Evolutionary conservation across 2,113 vertebrate species (phyloP).

Genomic region (Nannobrachium achirus): DNA sequence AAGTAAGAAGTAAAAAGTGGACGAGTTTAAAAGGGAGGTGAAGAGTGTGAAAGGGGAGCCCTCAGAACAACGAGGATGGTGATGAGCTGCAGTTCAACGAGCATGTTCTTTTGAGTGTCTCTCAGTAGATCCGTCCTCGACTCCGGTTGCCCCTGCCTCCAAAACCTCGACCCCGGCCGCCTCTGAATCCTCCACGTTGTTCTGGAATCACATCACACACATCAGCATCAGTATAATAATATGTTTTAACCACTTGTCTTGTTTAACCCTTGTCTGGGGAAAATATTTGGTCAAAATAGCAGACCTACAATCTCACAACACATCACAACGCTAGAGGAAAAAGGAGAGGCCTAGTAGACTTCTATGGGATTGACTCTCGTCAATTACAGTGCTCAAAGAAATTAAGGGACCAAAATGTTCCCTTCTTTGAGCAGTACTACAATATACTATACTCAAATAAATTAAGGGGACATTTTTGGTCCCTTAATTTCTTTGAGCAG

Average conservation of each 20-base stretch:
- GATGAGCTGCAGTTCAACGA: slow-evolving; percentile 61
- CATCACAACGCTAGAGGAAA: too few relatives aligned
- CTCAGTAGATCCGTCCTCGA: slow-evolving; percentile 93
- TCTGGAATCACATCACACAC: slow-evolving; percentile 78
- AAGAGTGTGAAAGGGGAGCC: slow-evolving; percentile 38
- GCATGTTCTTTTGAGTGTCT: slow-evolving; percentile 17
- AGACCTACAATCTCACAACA: too few relatives aligned
- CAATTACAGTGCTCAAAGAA: too few relatives aligned
- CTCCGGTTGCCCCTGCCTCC: slow-evolving; percentile 91
- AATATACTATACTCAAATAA: too few relatives aligned
- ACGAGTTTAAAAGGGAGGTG: slow-evolving; percentile 21
- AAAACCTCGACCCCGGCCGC: slow-evolving; percentile 91
- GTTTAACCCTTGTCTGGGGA: not conserved
- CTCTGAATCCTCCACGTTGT: slow-evolving; percentile 94
- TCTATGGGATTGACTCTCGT: too few relatives aligned
- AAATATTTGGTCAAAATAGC: not conserved
- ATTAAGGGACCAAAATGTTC: too few relatives aligned
- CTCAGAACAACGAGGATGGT: slow-evolving; percentile 27
- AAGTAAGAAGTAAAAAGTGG: slow-evolving; percentile 21
- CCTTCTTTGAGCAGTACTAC: too few relatives aligned
- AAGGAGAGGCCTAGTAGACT: too few relatives aligned
- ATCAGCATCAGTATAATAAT: too few relatives aligned
- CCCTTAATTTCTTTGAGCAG: too few relatives aligned
- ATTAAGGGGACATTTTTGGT: too few relatives aligned
- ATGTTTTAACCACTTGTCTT: too few relatives aligned